Conservation (phyloP, 2,797 vertebrate species). For the Morus bassanus region DNA sequence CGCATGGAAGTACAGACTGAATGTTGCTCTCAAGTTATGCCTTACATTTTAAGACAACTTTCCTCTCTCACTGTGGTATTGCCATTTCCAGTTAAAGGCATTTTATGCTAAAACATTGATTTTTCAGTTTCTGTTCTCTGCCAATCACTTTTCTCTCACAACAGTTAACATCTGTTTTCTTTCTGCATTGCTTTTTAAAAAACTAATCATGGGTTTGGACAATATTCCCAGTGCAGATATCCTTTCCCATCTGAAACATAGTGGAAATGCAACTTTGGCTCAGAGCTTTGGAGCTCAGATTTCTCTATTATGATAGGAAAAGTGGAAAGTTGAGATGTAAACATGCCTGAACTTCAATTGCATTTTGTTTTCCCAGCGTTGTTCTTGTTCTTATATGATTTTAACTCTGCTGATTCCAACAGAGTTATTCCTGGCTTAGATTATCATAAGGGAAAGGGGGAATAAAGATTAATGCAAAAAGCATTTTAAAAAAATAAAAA, state of each 20-base stretch:
- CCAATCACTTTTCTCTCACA: background rate
- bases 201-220: background rate
- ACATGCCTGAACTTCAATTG: background rate
- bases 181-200: background rate
- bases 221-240: background rate
- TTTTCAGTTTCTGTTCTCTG: constrained; percentile 5
- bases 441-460: background rate
- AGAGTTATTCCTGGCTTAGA: background rate
- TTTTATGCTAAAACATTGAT: background rate
- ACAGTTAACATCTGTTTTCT: constrained; percentile 34
- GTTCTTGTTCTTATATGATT: background rate
- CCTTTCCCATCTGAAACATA: background rate
- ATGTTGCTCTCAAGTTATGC: background rate
- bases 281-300: background rate
- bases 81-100: background rate
- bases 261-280: background rate
- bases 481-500: background rate
- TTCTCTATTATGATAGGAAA: background rate
- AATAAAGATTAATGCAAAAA: background rate
- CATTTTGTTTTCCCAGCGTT: background rate
- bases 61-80: background rate
- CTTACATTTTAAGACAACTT: background rate
- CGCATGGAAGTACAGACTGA: background rate
- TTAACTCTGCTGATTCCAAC: background rate
- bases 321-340: background rate